These are phyloP conservation scores for Hetaerina titia DNA, from an alignment of 2,888 invertebrate species.

Conservation along the genomic window DNA sequence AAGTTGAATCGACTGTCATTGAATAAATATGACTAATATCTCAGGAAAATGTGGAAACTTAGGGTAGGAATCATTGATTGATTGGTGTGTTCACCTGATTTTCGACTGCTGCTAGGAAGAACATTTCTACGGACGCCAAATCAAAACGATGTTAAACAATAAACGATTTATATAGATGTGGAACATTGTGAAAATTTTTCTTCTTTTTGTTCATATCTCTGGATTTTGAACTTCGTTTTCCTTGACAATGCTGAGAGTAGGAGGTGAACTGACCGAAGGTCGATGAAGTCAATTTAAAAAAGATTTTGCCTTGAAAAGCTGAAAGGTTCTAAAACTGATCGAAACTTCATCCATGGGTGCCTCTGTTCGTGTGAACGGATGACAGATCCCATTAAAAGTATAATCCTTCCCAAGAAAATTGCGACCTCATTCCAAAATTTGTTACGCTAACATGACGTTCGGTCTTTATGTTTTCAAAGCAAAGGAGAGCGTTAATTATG, in stretches of 20 bases:
- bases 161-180: neutral
- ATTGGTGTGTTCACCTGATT: neutral
- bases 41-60: neutral
- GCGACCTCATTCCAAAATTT: neutral
- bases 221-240: slow-evolving; percentile 34
- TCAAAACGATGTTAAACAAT: neutral
- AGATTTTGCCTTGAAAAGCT: neutral
- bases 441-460: neutral
- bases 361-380: neutral
- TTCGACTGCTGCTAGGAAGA: neutral
- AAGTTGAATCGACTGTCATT: no score
- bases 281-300: neutral
- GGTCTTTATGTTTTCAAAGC: no score
- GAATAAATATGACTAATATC: neutral
- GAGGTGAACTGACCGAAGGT: slow-evolving; percentile 17
- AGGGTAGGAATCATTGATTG: neutral
- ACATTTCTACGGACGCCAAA: neutral
- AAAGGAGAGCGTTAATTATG: no score
- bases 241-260: slow-evolving; percentile 23
- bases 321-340: neutral
- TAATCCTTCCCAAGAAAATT: neutral
- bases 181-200: neutral
- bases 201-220: neutral
- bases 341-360: neutral
- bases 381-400: neutral